These are phyloP conservation scores for Nyctibius bracteatus DNA, from an alignment of 2,113 vertebrate genomes.

Conservation along the genomic window DNA sequence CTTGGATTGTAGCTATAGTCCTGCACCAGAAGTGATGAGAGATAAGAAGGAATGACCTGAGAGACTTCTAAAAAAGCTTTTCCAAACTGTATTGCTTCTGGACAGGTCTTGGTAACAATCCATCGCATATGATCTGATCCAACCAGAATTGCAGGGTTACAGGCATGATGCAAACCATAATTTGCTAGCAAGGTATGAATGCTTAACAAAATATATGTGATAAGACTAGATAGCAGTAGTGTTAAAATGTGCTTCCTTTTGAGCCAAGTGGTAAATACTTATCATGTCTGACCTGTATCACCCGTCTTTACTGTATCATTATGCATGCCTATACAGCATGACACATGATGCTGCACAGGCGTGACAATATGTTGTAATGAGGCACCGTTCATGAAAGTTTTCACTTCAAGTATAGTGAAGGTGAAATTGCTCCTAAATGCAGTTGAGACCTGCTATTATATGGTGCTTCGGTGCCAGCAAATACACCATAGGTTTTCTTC, in stretches of 20 bases:
- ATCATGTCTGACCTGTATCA: neutral
- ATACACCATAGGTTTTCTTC: neutral
- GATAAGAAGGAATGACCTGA: neutral
- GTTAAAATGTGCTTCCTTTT: neutral
- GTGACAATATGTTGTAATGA: neutral
- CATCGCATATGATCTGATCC: neutral
- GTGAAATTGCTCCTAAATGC: neutral
- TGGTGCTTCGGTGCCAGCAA: neutral
- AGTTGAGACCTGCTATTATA: neutral
- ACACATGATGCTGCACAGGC: neutral
- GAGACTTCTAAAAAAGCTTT: neutral
- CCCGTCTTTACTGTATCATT: neutral
- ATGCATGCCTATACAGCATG: neutral
- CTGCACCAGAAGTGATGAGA: neutral
- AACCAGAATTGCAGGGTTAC: constrained; percentile 3
- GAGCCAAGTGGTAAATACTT: neutral
- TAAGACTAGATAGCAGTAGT: neutral
- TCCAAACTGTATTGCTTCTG: neutral
- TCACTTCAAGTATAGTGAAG: neutral
- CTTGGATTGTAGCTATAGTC: neutral
- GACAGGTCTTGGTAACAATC: neutral
- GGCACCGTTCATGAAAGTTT: neutral
- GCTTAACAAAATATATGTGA: neutral
- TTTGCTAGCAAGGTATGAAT: neutral
- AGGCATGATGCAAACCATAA: neutral